Base-by-base conservation (phyloP, 1,140 invertebrate species). In the Trichomalopsis sarcophagae region DNA sequence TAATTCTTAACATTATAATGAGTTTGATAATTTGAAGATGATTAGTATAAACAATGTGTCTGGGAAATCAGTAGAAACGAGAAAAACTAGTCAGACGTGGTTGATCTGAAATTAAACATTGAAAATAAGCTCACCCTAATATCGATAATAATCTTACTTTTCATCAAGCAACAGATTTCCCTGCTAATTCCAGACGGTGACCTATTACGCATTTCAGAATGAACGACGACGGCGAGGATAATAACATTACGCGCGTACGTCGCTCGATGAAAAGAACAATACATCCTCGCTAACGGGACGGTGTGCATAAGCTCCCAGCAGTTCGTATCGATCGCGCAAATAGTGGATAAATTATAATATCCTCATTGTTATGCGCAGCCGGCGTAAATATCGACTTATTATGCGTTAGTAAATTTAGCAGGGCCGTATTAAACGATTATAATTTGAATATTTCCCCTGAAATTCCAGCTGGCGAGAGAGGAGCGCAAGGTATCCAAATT, bases 281-380 rank as follows among this genome's bases (percentile, higher is more conserved):
- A 17, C 66, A n/a, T 9, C 40, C 7, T 69, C 23, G 66, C n/a
- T 69, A 69, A 69, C 66, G 66, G 66, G 2, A 11, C 66, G 0
- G 23, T 1, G 21, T 23, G 66, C 10, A 17, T n/a, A 69, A 23
- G 9, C 66, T 69, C 23, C 66, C 21, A n/a, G 27, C 66, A 10
- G 21, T 71, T 30, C 4, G n/a, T 33, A 71, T 71, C 68, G 27
- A 71, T 69, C 66, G 10, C 21, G 27, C 68, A 30, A 71, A 21
- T 79, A 21, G 23, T n/a, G 77, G 50, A 66, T 80, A 66, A 66
- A 80, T 80, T 66, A 55, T 55, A 79, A 66, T 80, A 62, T 23
- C 21, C n/a, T 23, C 36, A 77, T 47, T 55, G 47, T 77, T 55
- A 62, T 23, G 47, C 78, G 78, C 27, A 80, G 55, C 55, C 17